Evolutionary conservation across 2,888 invertebrate genomes (phyloP), one percentile per base, ranked within the genome.

Genomic region (Heliconius erato): DNA sequence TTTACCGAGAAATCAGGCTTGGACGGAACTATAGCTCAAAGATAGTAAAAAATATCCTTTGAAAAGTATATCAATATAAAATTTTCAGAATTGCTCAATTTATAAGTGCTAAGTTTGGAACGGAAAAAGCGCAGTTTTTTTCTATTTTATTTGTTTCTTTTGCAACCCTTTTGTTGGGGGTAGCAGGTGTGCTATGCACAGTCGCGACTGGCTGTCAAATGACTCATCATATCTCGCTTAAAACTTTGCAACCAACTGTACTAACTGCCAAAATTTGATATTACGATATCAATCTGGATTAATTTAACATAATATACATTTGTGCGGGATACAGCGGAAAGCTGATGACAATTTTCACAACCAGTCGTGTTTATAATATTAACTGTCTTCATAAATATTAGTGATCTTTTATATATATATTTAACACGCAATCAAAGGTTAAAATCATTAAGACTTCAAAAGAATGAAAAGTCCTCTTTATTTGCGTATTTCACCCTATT

Each of bases 191-290:
- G 74, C 78, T 6, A 32, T 59, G 65, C 78, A 69, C n/a, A 77
- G 28, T 74, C 32, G 49, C 65, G 49, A 74, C 63, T 65, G 23
- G 26, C 65, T 65, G 65, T 44, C 80, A 49, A 79, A 71, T 80
- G 65, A 67, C 74, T 72, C 79, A 35, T 49, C 74, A 80, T 80
- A 80, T 80, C 74, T 28, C 74, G 65, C 74, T 74, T 80, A 67
- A 65, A 74, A 72, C 80, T 74, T 67, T 63, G n/a, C 35, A 63
- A 63, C 76, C 76, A n/a, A 76, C 76, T 63, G 16, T 74, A 26
- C 44, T 49, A 65, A 79, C 49, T 79, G 79, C 35, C 69, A 59
- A 69, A 71, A 72, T 76, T 76, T 63, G 9, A 16, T 63, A 76
- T 78, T 19, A 44, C 19, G 77, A 67, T 44, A 78, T 78, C 32